Conservation (phyloP, 2,113 vertebrate species). For the Cyprinodon tularosa region DNA sequence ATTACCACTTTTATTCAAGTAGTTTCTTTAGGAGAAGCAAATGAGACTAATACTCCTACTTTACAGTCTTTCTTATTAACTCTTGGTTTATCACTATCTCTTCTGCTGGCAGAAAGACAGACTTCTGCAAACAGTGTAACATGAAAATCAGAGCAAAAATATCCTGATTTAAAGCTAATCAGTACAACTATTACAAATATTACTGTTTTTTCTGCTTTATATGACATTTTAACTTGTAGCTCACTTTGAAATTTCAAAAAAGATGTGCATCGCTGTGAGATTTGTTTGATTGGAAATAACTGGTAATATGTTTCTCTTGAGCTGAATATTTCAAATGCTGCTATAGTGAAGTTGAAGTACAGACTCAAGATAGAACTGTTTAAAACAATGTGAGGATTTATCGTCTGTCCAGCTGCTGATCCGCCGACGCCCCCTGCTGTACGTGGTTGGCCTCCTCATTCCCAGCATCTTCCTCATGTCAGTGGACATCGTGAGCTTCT, state of each 20-base stretch:
- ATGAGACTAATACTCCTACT: too few species aligned
- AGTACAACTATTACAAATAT: background rate
- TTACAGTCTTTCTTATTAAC: too few species aligned
- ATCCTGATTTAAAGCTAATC: background rate
- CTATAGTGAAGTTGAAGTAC: too few species aligned
- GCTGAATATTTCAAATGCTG: background rate
- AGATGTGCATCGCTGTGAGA: background rate
- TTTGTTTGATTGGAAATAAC: background rate
- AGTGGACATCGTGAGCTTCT: conserved; percentile 88
- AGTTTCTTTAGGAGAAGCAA: too few species aligned
- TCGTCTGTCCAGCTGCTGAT: conserved; percentile 80
- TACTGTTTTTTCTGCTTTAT: background rate
- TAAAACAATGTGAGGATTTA: background rate
- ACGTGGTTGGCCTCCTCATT: conserved; percentile 84
- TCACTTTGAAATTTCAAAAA: background rate
- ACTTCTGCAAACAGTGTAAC: background rate
- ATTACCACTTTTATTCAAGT: too few species aligned
- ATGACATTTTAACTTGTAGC: background rate
- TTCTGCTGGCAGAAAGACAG: background rate
- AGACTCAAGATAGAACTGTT: too few species aligned
- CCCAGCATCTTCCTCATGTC: conserved; percentile 88
- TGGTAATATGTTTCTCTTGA: background rate
- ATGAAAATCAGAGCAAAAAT: background rate
- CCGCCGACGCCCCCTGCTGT: conserved; percentile 84
- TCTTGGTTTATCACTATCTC: too few species aligned